Conservation (phyloP, 2,888 invertebrate genomes). For the Nematopogon swammerdamellus region DNA sequence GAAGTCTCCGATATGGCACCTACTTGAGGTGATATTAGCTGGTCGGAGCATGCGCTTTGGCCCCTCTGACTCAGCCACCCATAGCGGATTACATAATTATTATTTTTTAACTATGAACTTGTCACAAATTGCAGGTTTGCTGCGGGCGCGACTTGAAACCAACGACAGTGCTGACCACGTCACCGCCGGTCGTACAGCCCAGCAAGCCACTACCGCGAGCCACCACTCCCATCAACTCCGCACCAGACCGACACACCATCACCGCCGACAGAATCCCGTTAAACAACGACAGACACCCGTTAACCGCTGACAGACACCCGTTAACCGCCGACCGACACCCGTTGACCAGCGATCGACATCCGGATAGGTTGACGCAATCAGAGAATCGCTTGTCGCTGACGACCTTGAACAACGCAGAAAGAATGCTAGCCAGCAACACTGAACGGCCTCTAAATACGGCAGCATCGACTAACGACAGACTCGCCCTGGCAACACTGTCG, state of each 20-base stretch:
- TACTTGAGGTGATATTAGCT: no score
- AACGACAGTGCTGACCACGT: constrained; percentile 30
- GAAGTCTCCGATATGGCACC: no score
- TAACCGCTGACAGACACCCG: constrained; percentile 16
- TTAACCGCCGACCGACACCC: constrained; percentile 13
- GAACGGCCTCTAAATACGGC: constrained; percentile 18
- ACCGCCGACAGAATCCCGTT: constrained; percentile 20
- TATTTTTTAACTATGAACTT: neutral
- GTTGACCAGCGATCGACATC: constrained; percentile 6
- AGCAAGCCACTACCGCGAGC: constrained; percentile 30
- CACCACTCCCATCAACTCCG: constrained; percentile 23
- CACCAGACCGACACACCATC: constrained; percentile 6
- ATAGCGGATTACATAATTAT: no score
- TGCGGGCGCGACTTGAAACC: constrained; percentile 50
- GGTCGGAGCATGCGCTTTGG: no score
- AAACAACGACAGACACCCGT: constrained; percentile 10
- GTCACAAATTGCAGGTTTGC: constrained; percentile 30
- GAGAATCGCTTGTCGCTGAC: constrained; percentile 26
- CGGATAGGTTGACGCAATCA: neutral
- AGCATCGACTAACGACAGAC: constrained; percentile 26
- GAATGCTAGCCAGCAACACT: constrained; percentile 21
- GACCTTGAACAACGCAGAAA: constrained; percentile 27
- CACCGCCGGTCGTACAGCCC: constrained; percentile 31
- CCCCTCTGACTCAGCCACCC: no score
- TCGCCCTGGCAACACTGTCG: constrained; percentile 34